These are phyloP conservation scores for Drosophila kanekoi DNA, from an alignment of 2,888 invertebrate species.

Conservation along the genomic window DNA sequence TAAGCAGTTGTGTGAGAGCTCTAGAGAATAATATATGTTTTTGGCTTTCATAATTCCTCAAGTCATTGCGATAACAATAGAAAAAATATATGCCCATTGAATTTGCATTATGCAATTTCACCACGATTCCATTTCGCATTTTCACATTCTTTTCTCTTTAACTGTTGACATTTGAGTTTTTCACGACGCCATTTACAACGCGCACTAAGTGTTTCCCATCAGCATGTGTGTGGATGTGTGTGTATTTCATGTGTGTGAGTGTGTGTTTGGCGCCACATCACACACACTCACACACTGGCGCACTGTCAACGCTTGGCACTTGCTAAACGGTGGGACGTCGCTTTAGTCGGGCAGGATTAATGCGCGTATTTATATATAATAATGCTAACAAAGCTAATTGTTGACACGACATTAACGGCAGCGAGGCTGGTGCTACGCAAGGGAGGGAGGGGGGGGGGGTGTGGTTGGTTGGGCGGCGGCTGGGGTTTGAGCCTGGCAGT, in stretches of 20 bases:
- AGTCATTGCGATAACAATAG: slow-evolving; percentile 25
- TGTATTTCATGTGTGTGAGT: slow-evolving; percentile 7
- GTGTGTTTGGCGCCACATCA: slow-evolving; percentile 4
- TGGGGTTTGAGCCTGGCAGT: not conserved
- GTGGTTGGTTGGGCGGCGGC: too few species aligned
- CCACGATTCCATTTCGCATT: not conserved
- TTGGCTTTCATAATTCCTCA: slow-evolving; percentile 18
- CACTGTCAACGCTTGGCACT: slow-evolving; percentile 20
- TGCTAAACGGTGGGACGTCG: slow-evolving; percentile 28
- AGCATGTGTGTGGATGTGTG: not conserved
- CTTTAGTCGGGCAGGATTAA: slow-evolving; percentile 50
- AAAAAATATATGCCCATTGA: slow-evolving; percentile 14
- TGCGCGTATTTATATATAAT: slow-evolving; percentile 56
- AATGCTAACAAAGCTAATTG: slow-evolving; percentile 68
- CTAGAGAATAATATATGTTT: slow-evolving; percentile 22
- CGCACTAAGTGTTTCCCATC: slow-evolving; percentile 1
- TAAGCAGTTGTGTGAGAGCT: slow-evolving; percentile 27
- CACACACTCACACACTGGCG: not conserved
- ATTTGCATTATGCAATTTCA: slow-evolving; percentile 33
- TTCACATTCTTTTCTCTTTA: slow-evolving; percentile 2
- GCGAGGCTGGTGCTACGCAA: not conserved
- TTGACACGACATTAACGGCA: slow-evolving; percentile 65
- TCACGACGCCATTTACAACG: slow-evolving; percentile 11
- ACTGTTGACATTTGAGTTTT: slow-evolving; percentile 1
- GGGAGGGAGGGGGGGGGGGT: not conserved